Conservation (phyloP, 2,797 vertebrate species). For the Phrynocephalus vlangalii region DNA sequence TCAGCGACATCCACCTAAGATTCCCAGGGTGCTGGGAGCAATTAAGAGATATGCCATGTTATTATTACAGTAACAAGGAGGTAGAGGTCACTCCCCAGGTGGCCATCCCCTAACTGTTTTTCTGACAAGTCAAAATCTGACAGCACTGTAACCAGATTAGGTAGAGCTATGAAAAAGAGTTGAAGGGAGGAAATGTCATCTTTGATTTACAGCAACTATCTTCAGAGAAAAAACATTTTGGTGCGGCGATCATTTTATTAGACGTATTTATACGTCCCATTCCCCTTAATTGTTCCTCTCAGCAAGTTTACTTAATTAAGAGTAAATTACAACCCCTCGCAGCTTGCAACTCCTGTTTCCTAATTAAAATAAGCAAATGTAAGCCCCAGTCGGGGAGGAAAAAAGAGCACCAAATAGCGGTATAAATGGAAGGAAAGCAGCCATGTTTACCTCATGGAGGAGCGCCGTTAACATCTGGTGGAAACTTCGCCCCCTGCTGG, state of each 20-base stretch:
- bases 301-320: constrained; percentile 43
- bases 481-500: constrained; percentile 88
- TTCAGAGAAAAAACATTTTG: constrained; percentile 48
- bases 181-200: constrained; percentile 26
- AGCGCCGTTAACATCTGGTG: constrained; percentile 89
- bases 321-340: constrained; percentile 35
- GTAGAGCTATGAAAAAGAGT: neutral
- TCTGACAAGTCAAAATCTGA: constrained; percentile 46
- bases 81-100: constrained; percentile 23
- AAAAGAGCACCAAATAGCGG: neutral
- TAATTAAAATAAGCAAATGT: constrained; percentile 27
- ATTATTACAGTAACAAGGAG: constrained; percentile 48
- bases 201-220: constrained; percentile 12
- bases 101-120: constrained; percentile 26
- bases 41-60: constrained; percentile 36
- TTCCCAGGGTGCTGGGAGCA: constrained; percentile 16
- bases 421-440: neutral
- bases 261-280: constrained; percentile 25
- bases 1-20: neutral
- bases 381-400: constrained; percentile 1
- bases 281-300: constrained; percentile 29
- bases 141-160: constrained; percentile 12
- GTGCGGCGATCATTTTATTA: constrained; percentile 13
- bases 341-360: constrained; percentile 15
- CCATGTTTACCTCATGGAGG: constrained; percentile 88